Conservation (phyloP, 2,888 invertebrate species). For the Meta bourneti region DNA sequence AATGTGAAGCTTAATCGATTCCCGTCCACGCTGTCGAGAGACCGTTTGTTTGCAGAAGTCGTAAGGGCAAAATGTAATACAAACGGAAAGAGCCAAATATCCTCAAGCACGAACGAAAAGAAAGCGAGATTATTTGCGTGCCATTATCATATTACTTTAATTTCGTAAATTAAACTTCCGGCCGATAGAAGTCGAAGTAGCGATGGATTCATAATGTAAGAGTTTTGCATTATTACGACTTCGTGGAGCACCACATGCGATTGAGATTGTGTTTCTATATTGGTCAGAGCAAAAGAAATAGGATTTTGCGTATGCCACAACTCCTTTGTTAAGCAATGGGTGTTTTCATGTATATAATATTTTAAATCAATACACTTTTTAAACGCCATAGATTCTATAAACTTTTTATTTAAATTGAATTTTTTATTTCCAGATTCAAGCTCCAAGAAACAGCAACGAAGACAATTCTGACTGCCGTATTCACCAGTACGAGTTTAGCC, state of each 20-base stretch:
- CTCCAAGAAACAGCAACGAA: too few species aligned
- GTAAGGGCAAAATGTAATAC: constrained; percentile 26
- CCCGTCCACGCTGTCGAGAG: constrained; percentile 12
- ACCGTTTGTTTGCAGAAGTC: constrained; percentile 29
- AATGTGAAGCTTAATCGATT: constrained; percentile 65
- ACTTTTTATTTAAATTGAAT: too few species aligned
- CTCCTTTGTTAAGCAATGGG: too few species aligned
- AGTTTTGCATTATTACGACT: neutral
- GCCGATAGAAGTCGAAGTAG: neutral
- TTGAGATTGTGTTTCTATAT: too few species aligned
- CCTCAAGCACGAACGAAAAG: neutral
- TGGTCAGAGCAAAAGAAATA: too few species aligned
- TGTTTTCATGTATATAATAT: too few species aligned
- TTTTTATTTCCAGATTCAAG: too few species aligned
- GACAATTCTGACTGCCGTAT: too few species aligned
- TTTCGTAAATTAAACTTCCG: constrained; percentile 30
- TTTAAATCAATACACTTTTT: too few species aligned
- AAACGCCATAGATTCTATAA: too few species aligned
- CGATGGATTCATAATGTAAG: neutral
- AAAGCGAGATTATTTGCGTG: constrained; percentile 8
- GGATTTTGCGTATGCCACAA: too few species aligned
- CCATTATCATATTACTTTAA: constrained; percentile 19
- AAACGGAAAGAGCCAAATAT: neutral
- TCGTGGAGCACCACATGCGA: neutral
- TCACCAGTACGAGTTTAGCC: too few species aligned